These are phyloP conservation scores for Orthonevra nobilis DNA, from an alignment of 2,888 invertebrate species.

Conservation along the genomic window DNA sequence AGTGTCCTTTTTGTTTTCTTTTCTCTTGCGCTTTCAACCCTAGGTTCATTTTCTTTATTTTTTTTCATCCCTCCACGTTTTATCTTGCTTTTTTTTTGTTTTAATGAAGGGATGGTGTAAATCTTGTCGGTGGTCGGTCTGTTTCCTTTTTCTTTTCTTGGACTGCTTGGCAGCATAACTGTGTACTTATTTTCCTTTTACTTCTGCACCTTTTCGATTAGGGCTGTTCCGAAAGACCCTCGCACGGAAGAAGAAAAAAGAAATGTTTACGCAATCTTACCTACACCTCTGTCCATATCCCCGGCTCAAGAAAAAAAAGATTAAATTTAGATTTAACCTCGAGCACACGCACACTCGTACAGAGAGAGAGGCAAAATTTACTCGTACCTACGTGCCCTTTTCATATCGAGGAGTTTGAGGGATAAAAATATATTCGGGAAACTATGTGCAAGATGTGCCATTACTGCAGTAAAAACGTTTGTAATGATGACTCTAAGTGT, in stretches of 20 bases:
- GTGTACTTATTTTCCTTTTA: slow-evolving; percentile 24
- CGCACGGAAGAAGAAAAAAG: slow-evolving; percentile 12
- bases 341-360: slow-evolving; percentile 16
- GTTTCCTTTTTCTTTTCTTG: slow-evolving; percentile 16
- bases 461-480: slow-evolving; percentile 80
- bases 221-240: not conserved
- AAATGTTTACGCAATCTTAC: slow-evolving; percentile 67
- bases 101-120: slow-evolving; percentile 18
- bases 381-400: slow-evolving; percentile 35
- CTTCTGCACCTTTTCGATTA: slow-evolving; percentile 55
- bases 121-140: slow-evolving; percentile 40
- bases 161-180: slow-evolving; percentile 31
- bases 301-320: slow-evolving; percentile 41
- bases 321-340: slow-evolving; percentile 66
- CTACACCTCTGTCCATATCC: slow-evolving; percentile 11
- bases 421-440: slow-evolving; percentile 79
- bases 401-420: slow-evolving; percentile 71
- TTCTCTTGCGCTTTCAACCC: slow-evolving; percentile 45
- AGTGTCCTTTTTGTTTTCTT: slow-evolving; percentile 40
- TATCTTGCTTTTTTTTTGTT: slow-evolving; percentile 31
- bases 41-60: slow-evolving; percentile 24
- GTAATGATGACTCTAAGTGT: slow-evolving; percentile 80
- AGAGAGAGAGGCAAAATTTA: slow-evolving; percentile 10
- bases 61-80: slow-evolving; percentile 7
- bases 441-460: slow-evolving; percentile 80